Percentiles rank a stretch among this genome's conserved stretches.
Evolutionary conservation across 2,113 vertebrate species (phyloP).

Genomic region (Electrona antarctica): DNA sequence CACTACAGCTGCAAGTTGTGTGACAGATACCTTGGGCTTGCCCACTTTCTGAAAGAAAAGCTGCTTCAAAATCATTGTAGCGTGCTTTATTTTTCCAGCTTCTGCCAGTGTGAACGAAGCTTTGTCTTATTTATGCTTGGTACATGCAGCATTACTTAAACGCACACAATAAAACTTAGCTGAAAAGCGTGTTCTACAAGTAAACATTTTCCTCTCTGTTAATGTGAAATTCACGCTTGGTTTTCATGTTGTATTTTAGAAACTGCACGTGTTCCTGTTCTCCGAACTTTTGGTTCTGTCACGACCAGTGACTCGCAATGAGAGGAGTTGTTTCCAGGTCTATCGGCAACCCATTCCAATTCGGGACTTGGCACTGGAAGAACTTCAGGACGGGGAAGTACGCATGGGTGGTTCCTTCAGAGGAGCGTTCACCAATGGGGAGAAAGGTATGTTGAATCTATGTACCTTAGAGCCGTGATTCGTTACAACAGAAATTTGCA

Average conservation of each 20-base stretch:
- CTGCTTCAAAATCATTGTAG: too few species aligned
- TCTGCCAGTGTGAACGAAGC: too few species aligned
- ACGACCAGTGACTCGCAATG: slow-evolving; percentile 88
- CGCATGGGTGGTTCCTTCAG: slow-evolving; percentile 95
- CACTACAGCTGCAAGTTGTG: too few species aligned
- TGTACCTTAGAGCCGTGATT: too few species aligned
- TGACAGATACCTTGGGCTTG: too few species aligned
- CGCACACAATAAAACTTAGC: too few species aligned
- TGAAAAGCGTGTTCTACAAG: too few species aligned
- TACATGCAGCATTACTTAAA: too few species aligned
- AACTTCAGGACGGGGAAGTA: slow-evolving; percentile 93
- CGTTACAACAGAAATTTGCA: too few species aligned
- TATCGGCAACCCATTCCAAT: slow-evolving; percentile 95
- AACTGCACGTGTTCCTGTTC: slow-evolving; percentile 95
- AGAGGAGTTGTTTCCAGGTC: slow-evolving; percentile 91
- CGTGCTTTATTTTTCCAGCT: too few species aligned
- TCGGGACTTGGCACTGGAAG: slow-evolving; percentile 88
- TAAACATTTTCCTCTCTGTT: neutral
- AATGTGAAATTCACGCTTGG: neutral
- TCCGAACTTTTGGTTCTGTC: slow-evolving; percentile 93
- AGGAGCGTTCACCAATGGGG: slow-evolving; percentile 91
- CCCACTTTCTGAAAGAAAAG: too few species aligned
- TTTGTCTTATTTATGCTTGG: too few species aligned
- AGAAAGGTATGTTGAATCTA: slow-evolving; percentile 85
- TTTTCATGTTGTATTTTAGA: slow-evolving; percentile 73